phyloP scores from a whole-genome alignment of 2,888 invertebrate genomes.

The Tolmerus cingulatus region DNA sequence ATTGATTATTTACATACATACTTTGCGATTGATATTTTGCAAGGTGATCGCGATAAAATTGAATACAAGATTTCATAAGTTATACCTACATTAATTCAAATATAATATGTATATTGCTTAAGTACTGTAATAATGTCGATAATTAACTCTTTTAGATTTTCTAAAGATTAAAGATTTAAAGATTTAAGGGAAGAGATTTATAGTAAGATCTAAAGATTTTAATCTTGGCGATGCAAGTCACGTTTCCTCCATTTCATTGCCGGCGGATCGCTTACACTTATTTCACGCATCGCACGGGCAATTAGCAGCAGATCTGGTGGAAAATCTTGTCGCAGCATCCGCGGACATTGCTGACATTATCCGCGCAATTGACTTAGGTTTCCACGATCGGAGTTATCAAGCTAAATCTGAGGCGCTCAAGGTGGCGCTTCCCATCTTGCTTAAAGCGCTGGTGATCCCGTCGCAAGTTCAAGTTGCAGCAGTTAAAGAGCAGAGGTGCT shows the following conservation, averaged over 20 bases:
- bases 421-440: not conserved
- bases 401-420: not conserved
- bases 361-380: not conserved
- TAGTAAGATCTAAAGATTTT: not conserved
- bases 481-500: not conserved
- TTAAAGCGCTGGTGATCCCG: not conserved
- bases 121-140: not conserved
- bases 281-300: slow-evolving; percentile 9
- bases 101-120: not conserved
- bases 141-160: not conserved
- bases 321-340: not conserved
- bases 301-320: not conserved
- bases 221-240: not conserved
- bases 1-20: too few relatives aligned
- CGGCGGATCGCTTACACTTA: not conserved
- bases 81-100: too few relatives aligned
- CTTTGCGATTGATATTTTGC: too few relatives aligned
- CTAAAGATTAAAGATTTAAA: too few relatives aligned
- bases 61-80: too few relatives aligned
- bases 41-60: too few relatives aligned
- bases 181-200: too few relatives aligned
- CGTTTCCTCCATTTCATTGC: not conserved
- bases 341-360: not conserved
- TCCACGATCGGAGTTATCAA: not conserved
- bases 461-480: slow-evolving; percentile 5